Base-by-base conservation (phyloP, 2,888 invertebrate species). In the Tineola bisselliella region DNA sequence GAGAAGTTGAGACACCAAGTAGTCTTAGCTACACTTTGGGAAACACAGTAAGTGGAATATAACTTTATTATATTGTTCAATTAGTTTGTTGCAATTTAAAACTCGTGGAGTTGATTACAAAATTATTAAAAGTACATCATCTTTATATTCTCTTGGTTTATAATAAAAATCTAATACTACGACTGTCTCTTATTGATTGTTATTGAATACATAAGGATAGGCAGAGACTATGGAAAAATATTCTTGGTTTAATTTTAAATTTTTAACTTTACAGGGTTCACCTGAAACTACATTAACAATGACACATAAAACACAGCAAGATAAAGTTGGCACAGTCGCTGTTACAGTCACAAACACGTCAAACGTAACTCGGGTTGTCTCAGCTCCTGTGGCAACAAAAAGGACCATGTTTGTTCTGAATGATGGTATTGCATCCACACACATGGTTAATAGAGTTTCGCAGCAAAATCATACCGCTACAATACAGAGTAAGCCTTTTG, bases 321-420 rank as follows among this genome's bases (percentile, higher is more conserved):
- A 88, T 62, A 88, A 88, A 72, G 81, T 80, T 15, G 84, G 86
- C 31, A 77, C 84, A 19, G 81, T 84, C 0, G 74, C 78, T 0
- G 86, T 86, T 5, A 83, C 84, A 0, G 84, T 83, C 1, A 79
- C 84, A 1, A 86, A 84, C 61, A 72, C 83, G 0, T 81, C 81
- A 11, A 86, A 86, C 65, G 75, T 84, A 0, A 86, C 86, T 0
- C 76, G 86, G 61, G 86, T 87, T 0, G 81, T 87, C 8, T 78
- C 84, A 0, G 84, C 82, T 0, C 84, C 84, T 0, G 75, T 78
- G 0, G 70, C 77, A 0, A 75, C 76, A 0, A 66, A 87, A 57
- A 70, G 87, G 64, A 81, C 84, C 5, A 87, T 88, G 87, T 87
- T 87, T 74, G 82, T 88, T n/a, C 70, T 88, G 11, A 87, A 87